phyloP scores from a whole-genome alignment of 2,888 invertebrate species.

The Schizotus pectinicornis region DNA sequence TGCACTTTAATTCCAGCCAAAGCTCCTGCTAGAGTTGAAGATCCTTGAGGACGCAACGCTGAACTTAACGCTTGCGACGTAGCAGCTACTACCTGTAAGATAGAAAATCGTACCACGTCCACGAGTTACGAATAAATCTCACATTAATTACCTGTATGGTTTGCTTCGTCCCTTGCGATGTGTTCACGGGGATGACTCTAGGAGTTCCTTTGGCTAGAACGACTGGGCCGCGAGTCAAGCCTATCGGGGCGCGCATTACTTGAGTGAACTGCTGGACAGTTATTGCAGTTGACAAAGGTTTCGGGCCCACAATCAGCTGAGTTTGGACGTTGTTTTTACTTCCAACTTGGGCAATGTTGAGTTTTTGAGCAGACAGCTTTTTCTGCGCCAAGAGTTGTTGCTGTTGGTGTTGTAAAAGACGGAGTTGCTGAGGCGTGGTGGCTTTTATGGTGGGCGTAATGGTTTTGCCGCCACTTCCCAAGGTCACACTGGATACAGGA shows the following conservation, averaged over 20 bases:
- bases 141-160: slow-evolving; percentile 62
- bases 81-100: slow-evolving; percentile 63
- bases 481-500: slow-evolving; percentile 60
- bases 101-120: slow-evolving; percentile 38
- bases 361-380: slow-evolving; percentile 63
- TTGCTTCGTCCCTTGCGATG: slow-evolving; percentile 64
- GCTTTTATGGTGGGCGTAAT: slow-evolving; percentile 59
- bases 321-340: slow-evolving; percentile 64
- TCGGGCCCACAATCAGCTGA: slow-evolving; percentile 74
- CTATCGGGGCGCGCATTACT: slow-evolving; percentile 61
- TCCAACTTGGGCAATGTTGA: slow-evolving; percentile 63
- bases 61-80: slow-evolving; percentile 61
- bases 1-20: slow-evolving; percentile 61
- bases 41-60: slow-evolving; percentile 61
- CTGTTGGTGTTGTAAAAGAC: slow-evolving; percentile 69
- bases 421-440: slow-evolving; percentile 68
- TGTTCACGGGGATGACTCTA: slow-evolving; percentile 70
- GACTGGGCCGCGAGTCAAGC: slow-evolving; percentile 63
- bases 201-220: slow-evolving; percentile 69
- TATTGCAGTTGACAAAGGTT: slow-evolving; percentile 67
- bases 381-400: slow-evolving; percentile 65
- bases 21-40: slow-evolving; percentile 59
- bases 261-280: slow-evolving; percentile 79
- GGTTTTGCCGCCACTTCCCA: slow-evolving; percentile 55
- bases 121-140: slow-evolving; percentile 38